Base-by-base conservation (phyloP, 2,888 invertebrate species). In the Drosophila buzzatii region DNA sequence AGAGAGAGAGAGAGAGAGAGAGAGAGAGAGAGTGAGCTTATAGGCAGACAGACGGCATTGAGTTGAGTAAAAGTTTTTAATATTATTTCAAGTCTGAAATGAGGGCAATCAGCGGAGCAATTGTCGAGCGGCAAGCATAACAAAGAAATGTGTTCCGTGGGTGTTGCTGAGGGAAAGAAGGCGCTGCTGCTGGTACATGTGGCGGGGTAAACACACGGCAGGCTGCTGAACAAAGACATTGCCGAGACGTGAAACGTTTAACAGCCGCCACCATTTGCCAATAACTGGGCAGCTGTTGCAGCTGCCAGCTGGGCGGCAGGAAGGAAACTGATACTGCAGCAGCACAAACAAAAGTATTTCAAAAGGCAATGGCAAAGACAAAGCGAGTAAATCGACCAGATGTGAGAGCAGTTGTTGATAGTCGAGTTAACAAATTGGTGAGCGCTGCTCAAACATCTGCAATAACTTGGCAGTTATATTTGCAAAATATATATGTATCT, bases 51-150 rank as follows among this genome's bases (percentile, higher is more conserved):
- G 63, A 52, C 63, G 33, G 70, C 76, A 73, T 53, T 53, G 63
- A 73, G 69, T 72, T 70, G 75, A 87, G 87, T 81, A 89, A 89
- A 90, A 90, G 74, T 90, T 90, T 90, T 90, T 89, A 89, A 90
- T 90, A 90, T 90, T 90, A 90, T 90, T 90, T 86, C 85, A 86
- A 89, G 87, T 81, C 87, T 86, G 81, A 89, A 90, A 90, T 90
- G 90, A 90, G 90, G 90, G 90, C 91, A 90, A 90, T 90, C 90
- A 90, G 82, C 87, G 86, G 89, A 78, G 83, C 83, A 86, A 90
- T 90, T 90, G 90, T 89, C 88, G 82, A 88, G 79, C 84, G 73
- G 79, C 86, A 79, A 86, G 81, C 85, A 85, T 87, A 87, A 87
- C 88, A 85, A 87, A 81, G 74, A 76, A 81, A 74, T 73, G 70